These are phyloP conservation scores for Phalacrocorax brasilianus DNA, from an alignment of 2,113 vertebrate genomes.

Conservation along the genomic window DNA sequence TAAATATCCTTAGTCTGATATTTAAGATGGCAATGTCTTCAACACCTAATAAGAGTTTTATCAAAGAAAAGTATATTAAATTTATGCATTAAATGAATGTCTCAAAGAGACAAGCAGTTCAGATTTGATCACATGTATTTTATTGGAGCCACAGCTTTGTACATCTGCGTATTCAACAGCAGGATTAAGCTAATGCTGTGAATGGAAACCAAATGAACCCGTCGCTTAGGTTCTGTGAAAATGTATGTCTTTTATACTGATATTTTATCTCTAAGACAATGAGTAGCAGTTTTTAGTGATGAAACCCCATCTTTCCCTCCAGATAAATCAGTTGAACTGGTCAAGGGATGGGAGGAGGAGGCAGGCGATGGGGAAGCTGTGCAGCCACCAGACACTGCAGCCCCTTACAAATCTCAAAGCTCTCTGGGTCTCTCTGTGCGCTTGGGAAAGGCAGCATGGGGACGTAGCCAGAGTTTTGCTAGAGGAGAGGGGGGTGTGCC, in stretches of 20 bases:
- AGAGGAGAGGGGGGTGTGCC: not conserved
- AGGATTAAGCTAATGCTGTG: not conserved
- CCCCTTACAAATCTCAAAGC: not conserved
- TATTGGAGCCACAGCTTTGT: conserved; percentile 19
- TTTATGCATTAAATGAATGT: conserved; percentile 18
- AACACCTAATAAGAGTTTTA: conserved; percentile 34
- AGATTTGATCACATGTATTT: conserved; percentile 30
- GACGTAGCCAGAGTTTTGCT: not conserved
- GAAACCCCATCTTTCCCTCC: not conserved
- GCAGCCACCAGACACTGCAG: not conserved
- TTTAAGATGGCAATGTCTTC: conserved; percentile 3
- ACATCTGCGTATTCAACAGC: not conserved
- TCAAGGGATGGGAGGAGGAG: not conserved
- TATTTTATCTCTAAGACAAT: not conserved
- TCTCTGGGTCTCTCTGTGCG: not conserved
- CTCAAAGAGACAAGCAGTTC: conserved; percentile 30
- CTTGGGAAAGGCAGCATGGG: not conserved
- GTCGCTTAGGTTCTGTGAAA: not conserved
- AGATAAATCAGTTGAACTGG: not conserved
- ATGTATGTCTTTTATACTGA: not conserved
- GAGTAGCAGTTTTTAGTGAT: not conserved
- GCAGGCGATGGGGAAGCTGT: not conserved
- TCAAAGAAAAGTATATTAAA: conserved; percentile 50
- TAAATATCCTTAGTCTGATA: conserved; percentile 30
- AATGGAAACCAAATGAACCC: not conserved